Conservation (phyloP, 2,888 invertebrate genomes). For the Litoditis marina region DNA sequence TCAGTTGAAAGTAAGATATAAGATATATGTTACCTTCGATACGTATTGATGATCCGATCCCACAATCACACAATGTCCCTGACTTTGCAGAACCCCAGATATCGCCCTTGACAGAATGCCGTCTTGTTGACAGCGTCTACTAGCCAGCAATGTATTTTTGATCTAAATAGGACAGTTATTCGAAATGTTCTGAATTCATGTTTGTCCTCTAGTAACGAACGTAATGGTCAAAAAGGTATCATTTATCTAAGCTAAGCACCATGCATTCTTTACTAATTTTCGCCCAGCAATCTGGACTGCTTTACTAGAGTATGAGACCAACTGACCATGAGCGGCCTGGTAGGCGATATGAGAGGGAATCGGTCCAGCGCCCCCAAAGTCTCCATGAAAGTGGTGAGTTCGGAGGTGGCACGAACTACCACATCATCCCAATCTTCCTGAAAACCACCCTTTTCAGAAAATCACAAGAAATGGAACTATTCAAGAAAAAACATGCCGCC, state of each 20-base stretch:
- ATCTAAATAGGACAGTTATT: conserved; percentile 20
- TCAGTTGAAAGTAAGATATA: no score
- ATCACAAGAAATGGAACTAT: not conserved
- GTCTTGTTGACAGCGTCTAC: conserved; percentile 19
- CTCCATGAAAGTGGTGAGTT: conserved; percentile 31
- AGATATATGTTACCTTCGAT: conserved; percentile 23
- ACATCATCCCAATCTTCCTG: conserved; percentile 45
- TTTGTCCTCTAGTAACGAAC: no score
- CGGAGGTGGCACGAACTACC: conserved; percentile 43
- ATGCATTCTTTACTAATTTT: no score
- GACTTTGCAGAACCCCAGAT: conserved; percentile 49
- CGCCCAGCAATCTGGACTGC: no score
- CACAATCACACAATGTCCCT: conserved; percentile 51
- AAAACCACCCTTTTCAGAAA: not conserved
- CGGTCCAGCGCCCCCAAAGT: conserved; percentile 38
- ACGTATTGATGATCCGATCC: conserved; percentile 46
- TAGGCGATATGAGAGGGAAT: conserved; percentile 30
- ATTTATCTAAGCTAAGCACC: no score
- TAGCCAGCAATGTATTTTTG: conserved; percentile 36
- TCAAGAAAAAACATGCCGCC: not conserved
- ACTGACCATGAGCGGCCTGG: conserved; percentile 30
- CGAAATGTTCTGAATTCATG: not conserved
- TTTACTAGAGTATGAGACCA: no score
- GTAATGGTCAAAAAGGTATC: no score
- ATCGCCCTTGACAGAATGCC: conserved; percentile 40